A percentile compares a stretch with the other conserved stretches of the same genome.
These are phyloP conservation scores for Hydractinia echinata DNA, from an alignment of 30 jellyfish, hydroid and myxozoan genomes.

Conservation along the genomic window DNA sequence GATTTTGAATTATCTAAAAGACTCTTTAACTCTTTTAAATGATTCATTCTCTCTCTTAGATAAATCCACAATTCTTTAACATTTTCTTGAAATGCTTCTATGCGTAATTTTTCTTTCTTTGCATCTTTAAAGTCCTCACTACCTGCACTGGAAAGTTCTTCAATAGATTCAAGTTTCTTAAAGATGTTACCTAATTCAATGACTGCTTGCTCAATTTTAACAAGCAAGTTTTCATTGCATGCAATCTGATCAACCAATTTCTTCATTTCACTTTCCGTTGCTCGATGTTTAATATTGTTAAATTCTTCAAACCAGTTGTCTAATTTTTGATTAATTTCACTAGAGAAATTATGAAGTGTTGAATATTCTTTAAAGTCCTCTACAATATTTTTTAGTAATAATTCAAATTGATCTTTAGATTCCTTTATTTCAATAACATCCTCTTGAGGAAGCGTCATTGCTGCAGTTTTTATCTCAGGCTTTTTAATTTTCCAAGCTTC, in stretches of 20 bases:
- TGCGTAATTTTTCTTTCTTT: neutral
- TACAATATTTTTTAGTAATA: neutral
- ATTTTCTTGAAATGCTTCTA: slow-evolving; percentile 9
- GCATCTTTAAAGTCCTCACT: neutral
- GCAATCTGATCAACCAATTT: neutral
- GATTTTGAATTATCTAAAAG: neutral
- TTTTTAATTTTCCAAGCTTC: slow-evolving; percentile 8
- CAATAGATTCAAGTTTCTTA: neutral
- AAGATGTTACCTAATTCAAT: neutral
- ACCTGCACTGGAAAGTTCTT: neutral
- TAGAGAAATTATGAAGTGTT: neutral
- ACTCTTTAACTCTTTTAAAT: neutral
- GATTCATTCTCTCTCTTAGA: neutral
- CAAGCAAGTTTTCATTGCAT: neutral
- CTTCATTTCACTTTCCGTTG: neutral
- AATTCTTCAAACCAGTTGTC: slow-evolving; percentile 5
- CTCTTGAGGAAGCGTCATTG: slow-evolving; percentile 1
- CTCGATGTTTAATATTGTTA: neutral
- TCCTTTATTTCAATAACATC: slow-evolving; percentile 1
- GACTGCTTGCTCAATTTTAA: neutral
- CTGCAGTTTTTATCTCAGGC: neutral
- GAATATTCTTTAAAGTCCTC: neutral
- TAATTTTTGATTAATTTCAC: neutral
- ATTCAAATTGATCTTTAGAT: neutral
- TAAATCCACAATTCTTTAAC: neutral